Conservation (phyloP, 2,113 vertebrate genomes). For the Sitta europaea region DNA sequence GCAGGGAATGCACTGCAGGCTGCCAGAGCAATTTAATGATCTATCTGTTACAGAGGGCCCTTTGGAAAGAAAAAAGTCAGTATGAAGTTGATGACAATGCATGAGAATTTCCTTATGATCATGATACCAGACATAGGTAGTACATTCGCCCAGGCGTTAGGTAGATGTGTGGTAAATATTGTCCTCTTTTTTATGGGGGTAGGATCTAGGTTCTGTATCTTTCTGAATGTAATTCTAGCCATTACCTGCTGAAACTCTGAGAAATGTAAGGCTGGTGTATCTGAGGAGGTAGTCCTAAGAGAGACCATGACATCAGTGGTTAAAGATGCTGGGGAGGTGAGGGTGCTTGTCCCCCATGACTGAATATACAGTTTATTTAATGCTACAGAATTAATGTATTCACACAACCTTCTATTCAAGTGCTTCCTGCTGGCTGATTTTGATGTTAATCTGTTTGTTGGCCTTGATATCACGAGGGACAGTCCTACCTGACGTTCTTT, state of each 20-base stretch:
- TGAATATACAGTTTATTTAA: neutral
- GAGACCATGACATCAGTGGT: neutral
- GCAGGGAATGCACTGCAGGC: neutral
- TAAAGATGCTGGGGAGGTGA: neutral
- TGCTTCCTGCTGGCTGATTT: neutral
- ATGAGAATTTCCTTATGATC: neutral
- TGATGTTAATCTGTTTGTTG: neutral
- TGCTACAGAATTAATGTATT: neutral
- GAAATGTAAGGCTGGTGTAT: neutral
- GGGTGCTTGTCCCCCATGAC: neutral
- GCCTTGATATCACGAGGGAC: neutral
- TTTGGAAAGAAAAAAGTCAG: neutral
- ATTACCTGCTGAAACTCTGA: neutral
- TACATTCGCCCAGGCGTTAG: neutral
- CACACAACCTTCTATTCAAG: neutral
- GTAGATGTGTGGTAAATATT: neutral
- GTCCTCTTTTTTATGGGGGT: neutral
- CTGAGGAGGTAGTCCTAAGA: neutral
- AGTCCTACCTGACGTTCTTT: neutral
- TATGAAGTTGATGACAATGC: neutral
- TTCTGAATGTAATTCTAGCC: neutral
- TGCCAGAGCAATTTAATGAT: neutral
- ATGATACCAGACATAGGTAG: neutral
- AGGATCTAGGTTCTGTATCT: neutral
- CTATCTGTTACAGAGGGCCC: neutral